Evolutionary conservation across 1,140 invertebrate genomes (phyloP).

Genomic region (Planococcus citri): DNA sequence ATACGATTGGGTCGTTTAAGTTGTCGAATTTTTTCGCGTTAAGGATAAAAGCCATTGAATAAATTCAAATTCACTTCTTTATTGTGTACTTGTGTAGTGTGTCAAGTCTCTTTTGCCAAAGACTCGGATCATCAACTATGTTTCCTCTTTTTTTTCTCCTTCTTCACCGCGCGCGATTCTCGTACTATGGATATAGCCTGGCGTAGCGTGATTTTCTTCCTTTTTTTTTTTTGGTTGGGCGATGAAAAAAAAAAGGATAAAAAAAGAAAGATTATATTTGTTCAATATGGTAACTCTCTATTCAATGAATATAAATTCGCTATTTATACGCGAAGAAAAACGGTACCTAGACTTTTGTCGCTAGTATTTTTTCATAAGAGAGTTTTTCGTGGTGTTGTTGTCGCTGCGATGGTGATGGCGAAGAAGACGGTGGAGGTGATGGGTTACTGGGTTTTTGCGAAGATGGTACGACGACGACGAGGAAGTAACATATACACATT

Average conservation of each 20-base stretch:
- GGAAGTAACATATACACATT: background rate
- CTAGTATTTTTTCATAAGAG: background rate
- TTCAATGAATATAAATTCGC: conserved; percentile 4
- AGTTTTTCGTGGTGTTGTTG: background rate
- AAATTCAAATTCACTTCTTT: conserved; percentile 8
- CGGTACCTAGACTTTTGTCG: conserved; percentile 5
- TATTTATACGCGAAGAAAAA: background rate
- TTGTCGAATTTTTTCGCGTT: conserved; percentile 2
- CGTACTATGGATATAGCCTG: too few species aligned
- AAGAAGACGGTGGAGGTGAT: too few species aligned
- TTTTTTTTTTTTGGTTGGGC: background rate
- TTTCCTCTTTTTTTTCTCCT: background rate
- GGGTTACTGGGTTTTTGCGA: too few species aligned
- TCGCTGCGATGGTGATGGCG: too few species aligned
- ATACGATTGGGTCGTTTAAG: background rate
- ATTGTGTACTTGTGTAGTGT: background rate
- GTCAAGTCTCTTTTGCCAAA: background rate
- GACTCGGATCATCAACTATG: background rate
- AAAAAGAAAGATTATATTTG: background rate
- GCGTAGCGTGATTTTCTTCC: too few species aligned
- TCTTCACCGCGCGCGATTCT: too few species aligned
- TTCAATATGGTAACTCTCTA: conserved; percentile 7
- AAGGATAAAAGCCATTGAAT: conserved; percentile 2
- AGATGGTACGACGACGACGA: too few species aligned
- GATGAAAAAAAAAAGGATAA: background rate